Evolutionary conservation across 2,797 vertebrate genomes (phyloP), one percentile per base, ranked within the genome.

Genomic region (Eospalax fontanierii): DNA sequence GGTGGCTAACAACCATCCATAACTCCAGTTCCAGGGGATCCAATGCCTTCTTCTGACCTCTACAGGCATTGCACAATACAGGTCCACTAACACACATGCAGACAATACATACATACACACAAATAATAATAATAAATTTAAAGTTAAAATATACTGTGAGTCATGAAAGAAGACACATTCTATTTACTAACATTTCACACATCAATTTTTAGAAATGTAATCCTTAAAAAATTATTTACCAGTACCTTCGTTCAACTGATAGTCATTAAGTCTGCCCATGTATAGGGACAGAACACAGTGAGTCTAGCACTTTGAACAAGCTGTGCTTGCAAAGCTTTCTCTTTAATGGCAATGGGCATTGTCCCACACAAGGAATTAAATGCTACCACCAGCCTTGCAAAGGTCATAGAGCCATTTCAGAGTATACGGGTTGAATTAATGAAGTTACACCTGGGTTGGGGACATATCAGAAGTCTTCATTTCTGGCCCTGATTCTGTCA

Each of bases 101-200:
- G 8, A 12, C 50, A 54, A 54, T 54, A 54, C 12, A 54, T 14
- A 54, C 50, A 54, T 54, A 54, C 50, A 54, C 14, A 12, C 14
- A 9, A 54, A 54, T 50, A 54, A 54, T 10, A 15, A 15, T 15
- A 54, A 54, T 54, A 54, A 22, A 71, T 38, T 38, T 15, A 86
- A 57, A 21, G 66, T 73, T 89, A 80, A 93, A 84, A 88, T 90
- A 10, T 38, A 21, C 75, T 73, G 14, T 1, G 21, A 90, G 85
- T 78, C 38, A 91, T 91, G 83, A 92, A 87, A 57, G 87, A 88
- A 90, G 28, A 65, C 46, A 78, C 4, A 57, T 89, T 85, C 80
- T 89, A 33, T 33, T 87, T 84, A 75, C 19, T 91, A 46, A 85
- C 59, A 76, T 43, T 83, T 81, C 40, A 73, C 21, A 78, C 4